phyloP scores from a whole-genome alignment of 2,888 invertebrate genomes.

The Euspilapteryx auroguttella region DNA sequence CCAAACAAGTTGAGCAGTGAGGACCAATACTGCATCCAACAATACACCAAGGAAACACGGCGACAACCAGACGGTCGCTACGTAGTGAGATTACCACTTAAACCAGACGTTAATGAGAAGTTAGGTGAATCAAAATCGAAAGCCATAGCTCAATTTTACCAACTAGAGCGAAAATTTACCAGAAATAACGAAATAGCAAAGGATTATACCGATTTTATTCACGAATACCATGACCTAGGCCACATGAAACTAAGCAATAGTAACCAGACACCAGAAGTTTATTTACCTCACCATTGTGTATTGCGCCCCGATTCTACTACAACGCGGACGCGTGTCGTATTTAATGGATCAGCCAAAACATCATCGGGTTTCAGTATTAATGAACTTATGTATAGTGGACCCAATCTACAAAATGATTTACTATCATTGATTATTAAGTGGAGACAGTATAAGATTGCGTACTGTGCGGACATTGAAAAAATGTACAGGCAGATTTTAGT shows the following conservation, averaged over 20 bases:
- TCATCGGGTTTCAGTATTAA: constrained; percentile 9
- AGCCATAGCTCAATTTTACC: constrained; percentile 4
- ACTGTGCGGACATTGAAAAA: constrained; percentile 8
- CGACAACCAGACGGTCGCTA: constrained; percentile 4
- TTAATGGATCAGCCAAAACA: constrained; percentile 8
- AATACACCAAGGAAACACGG: background rate
- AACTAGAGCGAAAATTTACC: constrained; percentile 3
- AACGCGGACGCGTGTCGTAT: constrained; percentile 8
- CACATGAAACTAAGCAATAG: background rate
- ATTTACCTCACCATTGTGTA: constrained; percentile 7
- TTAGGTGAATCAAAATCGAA: constrained; percentile 5
- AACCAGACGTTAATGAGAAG: constrained; percentile 2
- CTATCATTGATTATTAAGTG: constrained; percentile 7
- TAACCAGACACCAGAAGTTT: background rate
- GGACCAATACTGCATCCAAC: constrained; percentile 4
- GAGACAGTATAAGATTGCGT: constrained; percentile 7
- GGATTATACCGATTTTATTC: constrained; percentile 1
- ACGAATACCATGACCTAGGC: constrained; percentile 3
- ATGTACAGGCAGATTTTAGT: constrained; percentile 7
- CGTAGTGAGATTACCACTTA: constrained; percentile 1
- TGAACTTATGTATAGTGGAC: constrained; percentile 8
- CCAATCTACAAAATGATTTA: constrained; percentile 9
- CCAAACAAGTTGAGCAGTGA: background rate
- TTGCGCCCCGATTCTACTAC: constrained; percentile 6
- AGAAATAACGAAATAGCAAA: constrained; percentile 3